Evolutionary conservation across 2,797 vertebrate genomes (phyloP), one percentile per base, ranked within the genome.

Genomic region (Danio kyathit): DNA sequence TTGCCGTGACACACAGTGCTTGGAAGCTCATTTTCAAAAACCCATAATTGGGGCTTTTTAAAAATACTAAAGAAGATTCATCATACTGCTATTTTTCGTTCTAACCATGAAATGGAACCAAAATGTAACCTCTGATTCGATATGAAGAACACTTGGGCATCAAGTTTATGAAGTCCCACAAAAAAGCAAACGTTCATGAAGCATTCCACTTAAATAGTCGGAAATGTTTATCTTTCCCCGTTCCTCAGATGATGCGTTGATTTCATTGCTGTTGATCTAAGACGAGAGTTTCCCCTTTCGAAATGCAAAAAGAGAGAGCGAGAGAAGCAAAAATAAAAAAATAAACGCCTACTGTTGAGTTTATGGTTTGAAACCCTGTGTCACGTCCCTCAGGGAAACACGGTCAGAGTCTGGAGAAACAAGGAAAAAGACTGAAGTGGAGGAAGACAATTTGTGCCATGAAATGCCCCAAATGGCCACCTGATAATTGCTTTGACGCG

Each of bases 401-500:
- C 69, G 59, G 56, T 82, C 21, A 74, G 41, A 54, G 21, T 80
- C 59, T 43, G 49, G 75, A 85, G 74, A 81, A 57, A 79, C 56
- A 44, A 85, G 66, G 77, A 78, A 66, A 60, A 85, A 41, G 21
- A 61, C 49, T 79, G 57, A 61, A 46, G 76, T 59, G 74, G 73
- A 84, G 72, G 82, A 83, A 71, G 83, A 83, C 54, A 48, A 67
- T 82, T 76, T 64, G 65, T 80, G 80, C 86, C 73, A 74, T 52
- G 75, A 83, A 82, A 85, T 66, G 69, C 76, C 82, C 52, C 64
- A 86, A 82, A 80, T 56, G 60, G 85, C 86, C 87, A 90, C 83
- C 89, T 91, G 90, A 88, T 87, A 80, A 84, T 86, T 76, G 4
- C 66, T 73, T 84, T 89, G 88, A 90, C 38, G 61, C 87, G 83